Conservation (phyloP, 2,797 vertebrate genomes). For the Intellagama lesueurii region DNA sequence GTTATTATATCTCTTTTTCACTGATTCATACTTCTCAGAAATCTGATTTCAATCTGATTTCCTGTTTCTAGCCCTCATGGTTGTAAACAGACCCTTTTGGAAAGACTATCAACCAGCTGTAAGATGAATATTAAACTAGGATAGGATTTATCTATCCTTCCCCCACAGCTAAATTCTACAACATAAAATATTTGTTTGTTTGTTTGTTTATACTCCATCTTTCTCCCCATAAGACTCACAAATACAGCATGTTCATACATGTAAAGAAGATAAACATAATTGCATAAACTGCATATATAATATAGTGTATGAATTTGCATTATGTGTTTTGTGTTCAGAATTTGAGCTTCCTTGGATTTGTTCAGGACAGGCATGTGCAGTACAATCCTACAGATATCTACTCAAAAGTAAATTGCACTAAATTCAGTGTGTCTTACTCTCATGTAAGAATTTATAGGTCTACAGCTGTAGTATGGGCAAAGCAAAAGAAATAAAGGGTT, state of each 20-base stretch:
- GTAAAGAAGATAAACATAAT: not conserved
- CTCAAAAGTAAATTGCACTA: not conserved
- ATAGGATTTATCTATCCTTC: not conserved
- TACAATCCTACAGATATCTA: not conserved
- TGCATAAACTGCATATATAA: not conserved
- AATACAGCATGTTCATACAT: not conserved
- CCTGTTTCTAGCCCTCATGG: not conserved
- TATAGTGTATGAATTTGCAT: not conserved
- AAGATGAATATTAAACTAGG: not conserved
- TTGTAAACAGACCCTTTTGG: not conserved
- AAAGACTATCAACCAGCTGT: not conserved
- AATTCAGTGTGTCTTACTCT: not conserved
- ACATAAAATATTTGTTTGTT: not conserved
- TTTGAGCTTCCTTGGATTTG: not conserved
- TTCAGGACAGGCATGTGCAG: not conserved
- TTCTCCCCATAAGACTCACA: too few relatives aligned
- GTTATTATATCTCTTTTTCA: not conserved
- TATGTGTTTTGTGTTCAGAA: not conserved
- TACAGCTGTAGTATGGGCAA: conserved; percentile 14
- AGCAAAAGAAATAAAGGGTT: not conserved
- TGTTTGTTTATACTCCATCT: too few relatives aligned
- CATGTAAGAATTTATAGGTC: not conserved
- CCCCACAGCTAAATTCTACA: not conserved
- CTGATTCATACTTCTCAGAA: not conserved
- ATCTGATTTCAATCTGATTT: not conserved